A percentile compares a stretch with the other conserved stretches of the same genome.
These are phyloP conservation scores for Columba guinea DNA, from an alignment of 2,797 vertebrate species.

Conservation along the genomic window DNA sequence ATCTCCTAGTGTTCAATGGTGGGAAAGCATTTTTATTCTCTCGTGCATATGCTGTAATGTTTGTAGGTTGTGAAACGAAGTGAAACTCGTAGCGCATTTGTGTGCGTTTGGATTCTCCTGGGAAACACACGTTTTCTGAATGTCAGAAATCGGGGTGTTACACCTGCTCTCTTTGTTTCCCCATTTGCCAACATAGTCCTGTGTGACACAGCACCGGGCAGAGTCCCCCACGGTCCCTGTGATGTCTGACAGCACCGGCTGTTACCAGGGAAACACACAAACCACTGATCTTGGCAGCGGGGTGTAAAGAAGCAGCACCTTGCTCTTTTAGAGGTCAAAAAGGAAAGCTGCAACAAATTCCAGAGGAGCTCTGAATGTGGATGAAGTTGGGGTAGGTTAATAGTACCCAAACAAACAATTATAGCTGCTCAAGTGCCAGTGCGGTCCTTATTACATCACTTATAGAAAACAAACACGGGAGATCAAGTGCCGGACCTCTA, in stretches of 20 bases:
- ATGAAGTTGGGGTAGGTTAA: neutral
- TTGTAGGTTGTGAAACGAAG: neutral
- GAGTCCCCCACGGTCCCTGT: neutral
- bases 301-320: conserved; percentile 4
- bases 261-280: conserved; percentile 56
- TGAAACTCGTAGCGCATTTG: neutral
- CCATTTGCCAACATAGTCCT: neutral
- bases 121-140: neutral
- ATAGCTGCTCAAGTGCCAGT: neutral
- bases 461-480: neutral
- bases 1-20: neutral
- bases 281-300: conserved; percentile 37
- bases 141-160: neutral
- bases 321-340: neutral
- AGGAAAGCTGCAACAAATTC: neutral
- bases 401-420: neutral
- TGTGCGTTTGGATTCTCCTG: neutral
- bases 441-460: neutral
- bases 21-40: neutral
- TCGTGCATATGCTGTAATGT: neutral
- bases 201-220: neutral
- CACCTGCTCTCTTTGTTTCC: neutral
- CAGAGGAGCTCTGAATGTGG: neutral
- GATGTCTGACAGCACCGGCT: conserved; percentile 10
- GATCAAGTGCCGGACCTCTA: neutral